These are phyloP conservation scores for Poliocrania exsul DNA, from an alignment of 2,797 vertebrate genomes.

Conservation along the genomic window DNA sequence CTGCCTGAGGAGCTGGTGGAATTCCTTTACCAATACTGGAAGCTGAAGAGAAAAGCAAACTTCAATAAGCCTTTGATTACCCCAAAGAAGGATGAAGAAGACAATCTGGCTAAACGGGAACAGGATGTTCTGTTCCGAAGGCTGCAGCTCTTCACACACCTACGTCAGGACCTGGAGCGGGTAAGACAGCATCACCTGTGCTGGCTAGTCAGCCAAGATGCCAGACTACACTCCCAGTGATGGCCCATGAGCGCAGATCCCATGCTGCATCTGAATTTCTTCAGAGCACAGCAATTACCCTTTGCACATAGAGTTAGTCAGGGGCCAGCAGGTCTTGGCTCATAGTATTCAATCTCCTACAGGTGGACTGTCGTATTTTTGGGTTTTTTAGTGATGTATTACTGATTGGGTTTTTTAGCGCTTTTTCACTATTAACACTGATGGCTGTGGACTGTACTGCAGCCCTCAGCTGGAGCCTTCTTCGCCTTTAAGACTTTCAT, in stretches of 20 bases:
- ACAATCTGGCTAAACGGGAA: conserved; percentile 92
- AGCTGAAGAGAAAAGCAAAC: conserved; percentile 93
- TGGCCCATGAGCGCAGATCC: fast-evolving
- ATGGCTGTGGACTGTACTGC: not conserved
- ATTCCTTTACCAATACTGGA: conserved; percentile 97
- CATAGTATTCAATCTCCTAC: not conserved
- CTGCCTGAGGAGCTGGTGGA: conserved; percentile 85
- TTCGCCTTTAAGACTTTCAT: not conserved
- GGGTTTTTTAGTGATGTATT: not conserved
- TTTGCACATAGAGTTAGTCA: not conserved
- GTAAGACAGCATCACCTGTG: conserved; percentile 72
- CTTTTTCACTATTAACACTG: not conserved
- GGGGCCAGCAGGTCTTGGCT: not conserved
- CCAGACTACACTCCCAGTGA: fast-evolving
- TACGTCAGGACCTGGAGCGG: conserved; percentile 97
- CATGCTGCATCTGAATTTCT: not conserved
- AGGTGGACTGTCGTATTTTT: fast-evolving
- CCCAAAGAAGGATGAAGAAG: conserved; percentile 95
- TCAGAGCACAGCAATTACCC: not conserved
- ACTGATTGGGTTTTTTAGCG: not conserved
- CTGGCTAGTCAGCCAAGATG: not conserved
- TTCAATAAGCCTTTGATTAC: conserved; percentile 95
- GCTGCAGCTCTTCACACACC: conserved; percentile 95
- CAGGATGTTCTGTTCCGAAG: conserved; percentile 93
- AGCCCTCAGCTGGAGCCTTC: not conserved